Base-by-base conservation (phyloP, 2,888 invertebrate species). In the Lathronympha strigana region DNA sequence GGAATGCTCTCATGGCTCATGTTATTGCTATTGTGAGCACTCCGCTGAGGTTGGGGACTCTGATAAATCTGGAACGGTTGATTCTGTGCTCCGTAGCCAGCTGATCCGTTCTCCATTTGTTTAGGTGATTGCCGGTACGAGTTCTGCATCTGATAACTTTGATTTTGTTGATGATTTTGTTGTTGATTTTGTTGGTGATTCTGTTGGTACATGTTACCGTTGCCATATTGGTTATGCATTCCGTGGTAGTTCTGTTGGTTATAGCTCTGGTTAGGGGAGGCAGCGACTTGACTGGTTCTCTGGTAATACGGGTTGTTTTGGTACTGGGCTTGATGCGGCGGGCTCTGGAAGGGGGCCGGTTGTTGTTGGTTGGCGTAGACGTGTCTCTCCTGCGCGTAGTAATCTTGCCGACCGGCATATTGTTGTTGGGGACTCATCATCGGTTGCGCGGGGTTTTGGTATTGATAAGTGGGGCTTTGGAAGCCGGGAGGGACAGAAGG, bases 401-500 rank as follows among this genome's bases (percentile, higher is more conserved):
- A 88, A 8, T 91, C 90, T 70, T 86, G 90, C 49, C 88, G 80
- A 15, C 79, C 78, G 1, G 80, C 74, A 67, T 83, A 88, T n/a
- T 80, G 84, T 72, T 88, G 63, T 38, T 64, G 90, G n/a, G 91
- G 90, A 68, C 90, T 91, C 83, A 90, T 82, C 79, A 90, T 85
- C 11, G 85, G 78, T 67, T 89, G 88, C 1, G 85, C 86, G 1
- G 90, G 87, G 63, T 88, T 90, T 49, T 88, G 86, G 69, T 84
- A 92, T 81, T 81, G 91, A 69, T 87, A 91, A 47, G 86, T 86
- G 6, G 89, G 90, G 70, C 89, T 93, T 70, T 86, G 91, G 67
- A 87, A 92, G 54, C 87, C 92, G 17, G 83, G 83, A 28, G 88
- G 86, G 11, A 87, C 85, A 54, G 85, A 76, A 1, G 84, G 79